Conservation (phyloP, 2,113 vertebrate species). For the Acrocephalus arundinaceus region DNA sequence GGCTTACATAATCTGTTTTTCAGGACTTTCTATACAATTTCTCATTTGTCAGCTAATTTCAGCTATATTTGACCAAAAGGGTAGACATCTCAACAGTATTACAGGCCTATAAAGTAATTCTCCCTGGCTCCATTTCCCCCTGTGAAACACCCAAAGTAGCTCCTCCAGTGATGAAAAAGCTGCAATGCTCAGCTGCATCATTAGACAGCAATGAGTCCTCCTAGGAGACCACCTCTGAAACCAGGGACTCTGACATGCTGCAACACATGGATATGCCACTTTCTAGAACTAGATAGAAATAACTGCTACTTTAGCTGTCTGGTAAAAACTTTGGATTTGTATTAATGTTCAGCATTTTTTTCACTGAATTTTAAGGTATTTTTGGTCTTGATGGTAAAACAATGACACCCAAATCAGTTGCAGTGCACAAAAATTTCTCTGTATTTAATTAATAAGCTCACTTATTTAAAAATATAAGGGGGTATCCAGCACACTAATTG, state of each 20-base stretch:
- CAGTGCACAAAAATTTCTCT: background rate
- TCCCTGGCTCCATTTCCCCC: background rate
- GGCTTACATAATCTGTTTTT: background rate
- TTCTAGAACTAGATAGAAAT: background rate
- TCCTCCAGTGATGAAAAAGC: background rate
- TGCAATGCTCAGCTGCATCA: accelerated
- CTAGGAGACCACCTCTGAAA: background rate
- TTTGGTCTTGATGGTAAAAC: background rate
- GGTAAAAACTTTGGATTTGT: background rate
- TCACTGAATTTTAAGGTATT: background rate
- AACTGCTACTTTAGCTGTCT: background rate
- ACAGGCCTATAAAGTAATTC: background rate
- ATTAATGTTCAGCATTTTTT: background rate
- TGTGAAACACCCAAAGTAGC: background rate
- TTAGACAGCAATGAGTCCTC: background rate
- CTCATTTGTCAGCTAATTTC: background rate
- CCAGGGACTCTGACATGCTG: background rate
- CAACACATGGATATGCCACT: background rate
- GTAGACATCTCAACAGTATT: background rate
- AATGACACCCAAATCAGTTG: background rate
- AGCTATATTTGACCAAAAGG: background rate
- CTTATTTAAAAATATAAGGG: background rate
- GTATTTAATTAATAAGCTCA: background rate
- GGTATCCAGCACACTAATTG: background rate
- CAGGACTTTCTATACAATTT: background rate